Evolutionary conservation across 2,888 invertebrate genomes (phyloP).

Genomic region (Cotesia congregata): DNA sequence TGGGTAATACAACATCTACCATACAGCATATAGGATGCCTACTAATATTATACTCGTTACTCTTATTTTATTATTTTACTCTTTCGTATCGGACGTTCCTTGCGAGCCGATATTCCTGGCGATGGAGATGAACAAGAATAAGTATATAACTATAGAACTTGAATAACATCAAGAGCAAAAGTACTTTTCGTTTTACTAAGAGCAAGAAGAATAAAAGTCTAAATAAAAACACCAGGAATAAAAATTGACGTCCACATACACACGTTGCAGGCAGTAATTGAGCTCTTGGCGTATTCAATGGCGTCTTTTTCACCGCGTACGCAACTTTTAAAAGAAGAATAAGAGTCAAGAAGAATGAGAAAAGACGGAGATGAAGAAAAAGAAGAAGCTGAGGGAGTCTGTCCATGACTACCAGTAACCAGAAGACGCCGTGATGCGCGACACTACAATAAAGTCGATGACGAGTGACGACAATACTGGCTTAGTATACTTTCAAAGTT

Average conservation of each 20-base stretch:
- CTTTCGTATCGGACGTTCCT: constrained; percentile 11
- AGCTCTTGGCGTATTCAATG: constrained; percentile 36
- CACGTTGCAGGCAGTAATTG: constrained; percentile 37
- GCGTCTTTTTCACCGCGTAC: constrained; percentile 22
- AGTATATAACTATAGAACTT: not conserved
- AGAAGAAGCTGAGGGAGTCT: not conserved
- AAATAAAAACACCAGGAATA: not conserved
- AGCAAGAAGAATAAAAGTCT: constrained; percentile 25
- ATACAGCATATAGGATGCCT: not conserved
- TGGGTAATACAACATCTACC: not conserved
- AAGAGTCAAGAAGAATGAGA: not conserved
- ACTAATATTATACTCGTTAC: constrained; percentile 4
- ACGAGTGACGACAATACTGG: constrained; percentile 30
- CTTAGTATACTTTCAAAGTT: constrained; percentile 19
- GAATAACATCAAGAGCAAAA: not conserved
- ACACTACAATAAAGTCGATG: constrained; percentile 40
- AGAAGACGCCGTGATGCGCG: constrained; percentile 40
- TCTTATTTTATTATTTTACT: constrained; percentile 2
- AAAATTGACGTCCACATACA: not conserved
- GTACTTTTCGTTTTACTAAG: too few relatives aligned
- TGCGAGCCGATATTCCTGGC: constrained; percentile 15
- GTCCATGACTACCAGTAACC: constrained; percentile 18
- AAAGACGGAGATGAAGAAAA: not conserved
- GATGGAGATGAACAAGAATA: constrained; percentile 4
- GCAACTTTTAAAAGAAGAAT: not conserved